Evolutionary conservation across 2,797 vertebrate genomes (phyloP), one percentile per base, ranked within the genome.

Genomic region (Streptopelia turtur): DNA sequence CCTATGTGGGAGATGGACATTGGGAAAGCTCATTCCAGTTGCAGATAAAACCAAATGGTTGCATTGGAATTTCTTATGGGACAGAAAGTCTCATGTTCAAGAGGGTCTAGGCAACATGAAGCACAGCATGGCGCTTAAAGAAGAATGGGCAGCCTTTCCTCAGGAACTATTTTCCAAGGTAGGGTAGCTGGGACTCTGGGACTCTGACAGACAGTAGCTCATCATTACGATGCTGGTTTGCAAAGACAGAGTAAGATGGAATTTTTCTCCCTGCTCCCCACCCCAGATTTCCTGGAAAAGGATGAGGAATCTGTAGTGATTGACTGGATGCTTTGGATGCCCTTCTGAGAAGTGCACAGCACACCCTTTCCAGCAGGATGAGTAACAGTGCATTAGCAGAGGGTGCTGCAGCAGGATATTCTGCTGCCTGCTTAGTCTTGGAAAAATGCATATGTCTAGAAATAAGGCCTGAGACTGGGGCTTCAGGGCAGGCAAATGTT

Each of bases 241-340:
- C 75, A 84, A 63, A 70, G 17, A 49, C 2, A 61, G 49, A 43
- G 17, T 22, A 77, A 93, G 20, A 31, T 64, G 43, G 43, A 76
- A 6, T 63, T 60, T 33, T 84, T 69, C 9, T 8, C 31, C 15
- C 33, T 47, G 25, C 45, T 81, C 22, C 47, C 13, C 10, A 10
- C 17, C 8, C 15, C 35, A 50, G 33, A 70, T 96, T 93, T 96
- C 89, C 91, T 89, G 70, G 52, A 83, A 87, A 82, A 91, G 83
- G 39, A 31, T 8, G 70, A 56, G 53, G 47, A 91, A 93, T 85
- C 52, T 33, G 39, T 77, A 71, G 56, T 69, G 57, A 88, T 74
- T 89, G 72, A 71, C 53, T 35, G 20, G 37, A 66, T 74, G 71
- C 53, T 76, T n/a, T 55, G 53, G 37, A 35, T 92, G 31, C 50